Evolutionary conservation across 2,113 vertebrate species (phyloP).

Genomic region (Sylvia atricapilla): DNA sequence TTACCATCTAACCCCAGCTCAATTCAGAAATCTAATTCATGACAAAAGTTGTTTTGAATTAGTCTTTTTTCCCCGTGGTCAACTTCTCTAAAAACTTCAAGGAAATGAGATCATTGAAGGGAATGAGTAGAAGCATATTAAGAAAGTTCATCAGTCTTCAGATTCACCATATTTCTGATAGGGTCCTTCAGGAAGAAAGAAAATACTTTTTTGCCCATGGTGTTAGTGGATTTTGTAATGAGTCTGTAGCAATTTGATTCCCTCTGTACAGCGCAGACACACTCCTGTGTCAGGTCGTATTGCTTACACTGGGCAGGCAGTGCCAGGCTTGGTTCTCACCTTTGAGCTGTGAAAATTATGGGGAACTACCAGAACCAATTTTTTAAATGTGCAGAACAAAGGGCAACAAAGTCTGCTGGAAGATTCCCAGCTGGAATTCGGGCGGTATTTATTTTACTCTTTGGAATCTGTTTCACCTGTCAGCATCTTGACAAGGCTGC

Average conservation of each 20-base stretch:
- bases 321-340: not conserved
- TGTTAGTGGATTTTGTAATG: not conserved
- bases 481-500: not conserved
- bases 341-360: not conserved
- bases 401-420: not conserved
- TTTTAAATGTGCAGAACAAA: not conserved
- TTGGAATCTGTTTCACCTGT: not conserved
- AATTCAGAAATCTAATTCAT: not conserved
- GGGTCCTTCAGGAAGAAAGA: not conserved
- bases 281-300: not conserved
- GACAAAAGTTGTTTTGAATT: not conserved
- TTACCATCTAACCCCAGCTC: not conserved
- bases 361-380: not conserved
- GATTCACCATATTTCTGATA: not conserved
- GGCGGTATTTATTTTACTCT: not conserved
- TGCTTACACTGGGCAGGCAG: not conserved
- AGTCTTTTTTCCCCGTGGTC: not conserved
- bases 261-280: not conserved
- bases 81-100: not conserved
- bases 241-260: not conserved
- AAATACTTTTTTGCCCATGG: not conserved
- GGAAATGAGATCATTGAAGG: not conserved
- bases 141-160: not conserved
- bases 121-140: not conserved
- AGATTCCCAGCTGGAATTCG: not conserved